Conservation (phyloP, 1,140 invertebrate genomes). For the Apis laboriosa region DNA sequence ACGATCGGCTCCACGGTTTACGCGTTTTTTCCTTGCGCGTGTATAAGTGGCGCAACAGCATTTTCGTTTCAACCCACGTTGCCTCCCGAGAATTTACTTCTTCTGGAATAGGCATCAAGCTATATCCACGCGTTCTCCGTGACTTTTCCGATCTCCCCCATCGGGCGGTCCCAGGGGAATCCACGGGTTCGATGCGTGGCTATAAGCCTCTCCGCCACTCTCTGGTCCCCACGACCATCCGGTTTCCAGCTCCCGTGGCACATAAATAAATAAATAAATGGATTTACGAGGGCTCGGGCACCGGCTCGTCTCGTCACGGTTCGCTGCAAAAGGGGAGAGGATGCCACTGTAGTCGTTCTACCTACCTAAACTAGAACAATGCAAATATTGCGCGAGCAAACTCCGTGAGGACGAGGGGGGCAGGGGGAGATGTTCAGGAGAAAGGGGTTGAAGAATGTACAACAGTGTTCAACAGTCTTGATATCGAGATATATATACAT, state of each 20-base stretch:
- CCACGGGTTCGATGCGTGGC: slow-evolving; percentile 61
- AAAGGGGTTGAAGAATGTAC: background rate
- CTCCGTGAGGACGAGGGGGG: slow-evolving; percentile 17
- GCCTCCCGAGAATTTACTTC: slow-evolving; percentile 70
- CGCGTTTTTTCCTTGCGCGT: slow-evolving; percentile 42
- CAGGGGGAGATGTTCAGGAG: no score
- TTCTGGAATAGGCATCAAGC: slow-evolving; percentile 7
- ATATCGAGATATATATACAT: background rate
- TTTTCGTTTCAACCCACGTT: slow-evolving; percentile 73
- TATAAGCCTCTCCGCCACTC: slow-evolving; percentile 50
- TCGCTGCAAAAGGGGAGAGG: slow-evolving; percentile 26
- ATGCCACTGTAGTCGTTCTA: background rate
- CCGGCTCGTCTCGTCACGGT: slow-evolving; percentile 47
- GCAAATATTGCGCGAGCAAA: slow-evolving; percentile 55
- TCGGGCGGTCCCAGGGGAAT: slow-evolving; percentile 62
- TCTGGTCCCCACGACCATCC: slow-evolving; percentile 46
- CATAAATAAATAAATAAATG: slow-evolving; percentile 80
- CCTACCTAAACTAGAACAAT: slow-evolving; percentile 47
- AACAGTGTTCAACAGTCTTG: background rate
- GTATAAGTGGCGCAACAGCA: slow-evolving; percentile 74
- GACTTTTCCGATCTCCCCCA: slow-evolving; percentile 69
- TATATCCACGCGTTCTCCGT: slow-evolving; percentile 58
- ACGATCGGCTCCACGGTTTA: no score
- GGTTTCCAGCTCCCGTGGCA: slow-evolving; percentile 58
- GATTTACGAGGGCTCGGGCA: slow-evolving; percentile 69